phyloP scores from a whole-genome alignment of 2,113 vertebrate species.

The Vireo altiloquus region DNA sequence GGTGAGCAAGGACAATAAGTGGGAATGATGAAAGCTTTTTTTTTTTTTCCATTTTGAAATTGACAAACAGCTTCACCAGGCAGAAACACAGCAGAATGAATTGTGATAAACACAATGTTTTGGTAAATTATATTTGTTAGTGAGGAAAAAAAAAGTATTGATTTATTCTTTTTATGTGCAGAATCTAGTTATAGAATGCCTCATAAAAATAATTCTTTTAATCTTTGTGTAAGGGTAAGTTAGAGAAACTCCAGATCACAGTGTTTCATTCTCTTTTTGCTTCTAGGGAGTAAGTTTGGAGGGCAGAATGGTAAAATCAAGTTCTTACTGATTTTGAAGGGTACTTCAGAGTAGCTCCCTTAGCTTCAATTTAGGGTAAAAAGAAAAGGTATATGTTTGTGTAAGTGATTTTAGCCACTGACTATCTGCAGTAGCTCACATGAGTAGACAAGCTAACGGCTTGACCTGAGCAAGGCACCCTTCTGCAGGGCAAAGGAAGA shows the following conservation, averaged over 20 bases:
- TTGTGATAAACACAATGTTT: constrained; percentile 20
- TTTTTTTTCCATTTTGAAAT: not conserved
- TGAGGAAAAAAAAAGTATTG: constrained; percentile 36
- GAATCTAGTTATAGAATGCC: constrained; percentile 4
- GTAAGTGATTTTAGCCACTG: not conserved
- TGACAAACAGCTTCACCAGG: constrained; percentile 24
- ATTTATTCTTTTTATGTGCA: constrained; percentile 9
- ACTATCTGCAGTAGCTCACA: not conserved
- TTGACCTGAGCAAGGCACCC: not conserved
- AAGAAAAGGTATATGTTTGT: not conserved
- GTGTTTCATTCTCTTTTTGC: not conserved
- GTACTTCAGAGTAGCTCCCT: not conserved
- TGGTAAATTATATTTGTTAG: constrained; percentile 60
- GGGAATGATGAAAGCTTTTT: not conserved
- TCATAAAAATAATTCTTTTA: constrained; percentile 51
- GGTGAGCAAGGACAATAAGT: constrained; percentile 52
- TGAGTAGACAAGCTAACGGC: not conserved
- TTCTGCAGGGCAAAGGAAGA: not conserved
- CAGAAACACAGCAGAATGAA: constrained; percentile 30
- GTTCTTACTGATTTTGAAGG: constrained; percentile 3
- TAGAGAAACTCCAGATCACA: not conserved
- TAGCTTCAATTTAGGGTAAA: not conserved
- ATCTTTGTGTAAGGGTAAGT: not conserved
- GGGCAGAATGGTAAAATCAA: constrained; percentile 19
- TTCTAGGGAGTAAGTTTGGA: not conserved